Evolutionary conservation across 92 coral and sea anemone genomes (phyloP), one percentile per base, ranked within the genome.

Genomic region (Epizoanthus scotinus): DNA sequence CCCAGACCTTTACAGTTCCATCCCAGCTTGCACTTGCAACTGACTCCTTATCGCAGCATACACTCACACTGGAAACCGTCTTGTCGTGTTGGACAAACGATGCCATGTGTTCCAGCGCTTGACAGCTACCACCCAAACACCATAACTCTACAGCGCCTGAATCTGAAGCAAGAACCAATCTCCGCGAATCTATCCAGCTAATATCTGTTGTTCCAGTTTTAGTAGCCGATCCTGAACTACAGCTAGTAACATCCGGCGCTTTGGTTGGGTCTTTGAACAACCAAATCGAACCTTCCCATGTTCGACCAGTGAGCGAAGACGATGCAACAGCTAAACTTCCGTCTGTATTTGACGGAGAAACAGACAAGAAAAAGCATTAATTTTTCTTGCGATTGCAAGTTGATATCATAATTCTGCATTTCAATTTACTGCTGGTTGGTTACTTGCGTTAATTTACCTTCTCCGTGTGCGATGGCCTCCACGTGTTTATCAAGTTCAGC

Each of bases 251-350:
- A 79, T 95, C 96, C 10, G 99, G 99, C 3, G 99, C 99, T 81
- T 87, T 90, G 12, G 93, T 89, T 18, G 96, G 94, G 67, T 94
- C 97, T 84, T 91, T 93, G 87, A 93, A 95, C 42, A 91, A 67
- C 99, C 99, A 95, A 27, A 95, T 71, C n/a, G 94, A 93, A 29
- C 99, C 99, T 83, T 91, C 91, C 99, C 99, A 95, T 19, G 86
- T 83, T 78, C 99, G 88, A 52, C 93, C 99, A 21, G 96, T 93
- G 83, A 95, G 55, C 17, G 91, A 85, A 7, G 98, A 95, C 6
- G 99, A 91, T 14, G 91, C 99, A 47, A 95, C 85, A 0, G 92
- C 98, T 27, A 95, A 77, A 25, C 91, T 91, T 20, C 99, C 99
- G 70, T 89, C 99, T 95, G 72, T 13, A 13, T 54, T 36, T 29